Evolutionary conservation across 2,888 invertebrate species (phyloP).

Genomic region (Agrochola macilenta): DNA sequence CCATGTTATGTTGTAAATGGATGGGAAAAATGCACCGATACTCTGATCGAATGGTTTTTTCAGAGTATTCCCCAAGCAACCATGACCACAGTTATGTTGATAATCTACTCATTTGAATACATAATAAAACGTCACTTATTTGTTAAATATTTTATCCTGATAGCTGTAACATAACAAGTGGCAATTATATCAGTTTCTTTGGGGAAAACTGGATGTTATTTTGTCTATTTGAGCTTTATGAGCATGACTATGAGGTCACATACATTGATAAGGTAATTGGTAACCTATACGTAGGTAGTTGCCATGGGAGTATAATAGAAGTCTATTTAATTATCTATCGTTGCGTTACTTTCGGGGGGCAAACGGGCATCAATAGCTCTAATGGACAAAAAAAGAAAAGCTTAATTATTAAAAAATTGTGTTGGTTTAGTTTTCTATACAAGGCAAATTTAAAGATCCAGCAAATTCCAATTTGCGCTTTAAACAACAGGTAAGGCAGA

Average conservation of each 20-base stretch:
- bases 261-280: not conserved
- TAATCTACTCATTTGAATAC: not conserved
- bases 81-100: not conserved
- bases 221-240: not conserved
- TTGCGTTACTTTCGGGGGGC: not conserved
- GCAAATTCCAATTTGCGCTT: no score
- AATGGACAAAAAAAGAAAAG: not conserved
- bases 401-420: not conserved
- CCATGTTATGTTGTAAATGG: not conserved
- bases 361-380: no score
- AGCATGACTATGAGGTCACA: not conserved
- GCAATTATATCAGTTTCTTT: not conserved
- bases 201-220: not conserved
- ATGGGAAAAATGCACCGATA: not conserved
- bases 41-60: not conserved
- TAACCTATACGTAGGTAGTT: not conserved
- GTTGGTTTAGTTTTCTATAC: not conserved
- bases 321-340: no score
- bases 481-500: no score
- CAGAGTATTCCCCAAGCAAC: not conserved
- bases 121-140: conserved; percentile 2
- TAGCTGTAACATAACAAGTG: not conserved
- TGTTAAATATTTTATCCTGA: not conserved
- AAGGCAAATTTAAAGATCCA: no score
- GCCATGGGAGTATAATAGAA: not conserved